These are phyloP conservation scores for Lasioglossum vierecki DNA, from an alignment of 2,888 invertebrate genomes.

Conservation along the genomic window DNA sequence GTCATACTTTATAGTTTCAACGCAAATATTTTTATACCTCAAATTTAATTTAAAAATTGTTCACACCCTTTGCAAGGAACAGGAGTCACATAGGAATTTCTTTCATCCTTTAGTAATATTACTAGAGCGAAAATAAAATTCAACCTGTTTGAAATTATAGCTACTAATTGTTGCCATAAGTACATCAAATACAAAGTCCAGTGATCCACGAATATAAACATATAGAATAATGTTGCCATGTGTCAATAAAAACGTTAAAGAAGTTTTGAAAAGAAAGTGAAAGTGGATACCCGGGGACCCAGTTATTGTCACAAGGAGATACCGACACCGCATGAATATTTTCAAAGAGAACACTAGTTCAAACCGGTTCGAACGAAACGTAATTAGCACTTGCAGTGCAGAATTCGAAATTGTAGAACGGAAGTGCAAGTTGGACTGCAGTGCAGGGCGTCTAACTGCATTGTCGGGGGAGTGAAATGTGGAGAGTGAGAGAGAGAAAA, in stretches of 20 bases:
- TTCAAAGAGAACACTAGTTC: not conserved
- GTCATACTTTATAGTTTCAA: no score
- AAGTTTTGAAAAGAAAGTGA: not conserved
- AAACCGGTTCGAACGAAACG: not conserved
- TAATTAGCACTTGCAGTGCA: not conserved
- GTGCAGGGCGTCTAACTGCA: not conserved
- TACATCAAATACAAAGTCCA: not conserved
- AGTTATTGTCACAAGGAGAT: not conserved
- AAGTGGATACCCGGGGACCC: not conserved
- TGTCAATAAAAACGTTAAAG: not conserved
- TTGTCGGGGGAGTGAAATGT: constrained; percentile 30
- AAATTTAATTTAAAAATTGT: not conserved
- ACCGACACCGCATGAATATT: not conserved
- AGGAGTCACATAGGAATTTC: not conserved
- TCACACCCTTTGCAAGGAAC: no score
- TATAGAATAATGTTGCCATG: no score
- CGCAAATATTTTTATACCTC: no score
- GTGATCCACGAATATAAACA: not conserved
- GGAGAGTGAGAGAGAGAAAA: constrained; percentile 10
- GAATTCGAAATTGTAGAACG: not conserved
- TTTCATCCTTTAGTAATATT: not conserved
- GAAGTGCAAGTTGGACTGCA: not conserved
- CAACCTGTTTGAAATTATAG: not conserved
- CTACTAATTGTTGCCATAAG: not conserved
- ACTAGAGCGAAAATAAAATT: not conserved